Conservation (phyloP, 2,888 invertebrate genomes). For the Thalpophila matura region DNA sequence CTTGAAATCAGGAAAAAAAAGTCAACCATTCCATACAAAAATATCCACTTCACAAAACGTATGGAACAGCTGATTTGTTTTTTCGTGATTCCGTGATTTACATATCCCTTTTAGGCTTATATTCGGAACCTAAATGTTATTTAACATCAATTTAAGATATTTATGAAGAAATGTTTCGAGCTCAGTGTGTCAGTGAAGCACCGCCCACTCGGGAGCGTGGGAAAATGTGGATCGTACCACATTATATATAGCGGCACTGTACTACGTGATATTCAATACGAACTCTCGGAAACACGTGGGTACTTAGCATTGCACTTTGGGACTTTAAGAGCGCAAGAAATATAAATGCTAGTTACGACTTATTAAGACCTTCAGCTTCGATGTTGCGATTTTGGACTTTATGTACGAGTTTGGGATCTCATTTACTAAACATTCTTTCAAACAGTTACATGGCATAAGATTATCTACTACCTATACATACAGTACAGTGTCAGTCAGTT, state of each 20-base stretch:
- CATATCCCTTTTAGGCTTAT: background rate
- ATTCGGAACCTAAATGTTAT: constrained; percentile 19
- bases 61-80: no score
- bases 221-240: constrained; percentile 47
- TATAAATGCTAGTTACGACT: background rate
- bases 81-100: no score
- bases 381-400: background rate
- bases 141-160: constrained; percentile 32
- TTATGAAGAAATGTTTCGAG: constrained; percentile 51
- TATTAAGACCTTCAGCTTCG: background rate
- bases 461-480: background rate
- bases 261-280: constrained; percentile 54
- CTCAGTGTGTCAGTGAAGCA: constrained; percentile 66
- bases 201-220: constrained; percentile 60
- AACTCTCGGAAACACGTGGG: constrained; percentile 4
- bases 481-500: no score
- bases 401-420: no score
- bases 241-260: constrained; percentile 51
- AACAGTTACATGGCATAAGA: background rate
- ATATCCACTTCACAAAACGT: no score
- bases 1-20: no score
- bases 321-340: background rate
- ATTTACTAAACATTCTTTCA: background rate
- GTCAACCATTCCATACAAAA: no score
- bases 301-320: background rate